Conservation (phyloP, 2,888 invertebrate species). For the Thera britannica region DNA sequence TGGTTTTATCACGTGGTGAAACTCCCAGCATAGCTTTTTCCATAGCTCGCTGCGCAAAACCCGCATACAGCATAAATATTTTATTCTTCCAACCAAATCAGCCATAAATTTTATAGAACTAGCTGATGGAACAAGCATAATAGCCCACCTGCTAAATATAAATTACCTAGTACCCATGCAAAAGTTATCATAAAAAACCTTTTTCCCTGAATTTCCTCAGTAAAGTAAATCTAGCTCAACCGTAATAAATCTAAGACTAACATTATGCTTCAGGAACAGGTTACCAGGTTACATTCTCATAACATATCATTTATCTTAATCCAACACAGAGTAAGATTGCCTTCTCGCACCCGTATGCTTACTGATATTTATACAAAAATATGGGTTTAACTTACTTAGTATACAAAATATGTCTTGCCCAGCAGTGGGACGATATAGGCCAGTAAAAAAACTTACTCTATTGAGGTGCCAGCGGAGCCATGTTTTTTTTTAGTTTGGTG, state of each 20-base stretch:
- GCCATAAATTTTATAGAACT: too few species aligned
- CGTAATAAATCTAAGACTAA: slow-evolving; percentile 20
- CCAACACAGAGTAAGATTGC: slow-evolving; percentile 45
- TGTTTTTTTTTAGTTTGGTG: too few species aligned
- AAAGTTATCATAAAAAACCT: not conserved
- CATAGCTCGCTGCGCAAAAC: too few species aligned
- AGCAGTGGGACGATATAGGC: too few species aligned
- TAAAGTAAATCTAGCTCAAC: slow-evolving; percentile 3
- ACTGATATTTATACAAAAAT: slow-evolving; percentile 12
- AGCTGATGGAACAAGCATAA: too few species aligned
- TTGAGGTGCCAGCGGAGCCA: too few species aligned
- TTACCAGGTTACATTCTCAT: slow-evolving; percentile 39
- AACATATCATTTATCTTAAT: slow-evolving; percentile 57
- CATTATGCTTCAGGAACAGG: slow-evolving; percentile 16
- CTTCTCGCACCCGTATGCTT: slow-evolving; percentile 8
- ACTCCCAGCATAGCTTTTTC: too few species aligned
- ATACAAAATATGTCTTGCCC: not conserved
- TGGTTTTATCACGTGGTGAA: too few species aligned
- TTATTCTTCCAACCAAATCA: too few species aligned
- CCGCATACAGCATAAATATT: too few species aligned
- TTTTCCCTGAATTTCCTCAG: not conserved
- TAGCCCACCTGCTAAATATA: not conserved
- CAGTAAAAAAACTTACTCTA: too few species aligned
- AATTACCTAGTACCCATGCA: not conserved
- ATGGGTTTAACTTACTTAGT: not conserved